Percentiles rank a stretch among this genome's conserved stretches.
Conservation (phyloP, 2,797 vertebrate species). For the Huso huso region DNA sequence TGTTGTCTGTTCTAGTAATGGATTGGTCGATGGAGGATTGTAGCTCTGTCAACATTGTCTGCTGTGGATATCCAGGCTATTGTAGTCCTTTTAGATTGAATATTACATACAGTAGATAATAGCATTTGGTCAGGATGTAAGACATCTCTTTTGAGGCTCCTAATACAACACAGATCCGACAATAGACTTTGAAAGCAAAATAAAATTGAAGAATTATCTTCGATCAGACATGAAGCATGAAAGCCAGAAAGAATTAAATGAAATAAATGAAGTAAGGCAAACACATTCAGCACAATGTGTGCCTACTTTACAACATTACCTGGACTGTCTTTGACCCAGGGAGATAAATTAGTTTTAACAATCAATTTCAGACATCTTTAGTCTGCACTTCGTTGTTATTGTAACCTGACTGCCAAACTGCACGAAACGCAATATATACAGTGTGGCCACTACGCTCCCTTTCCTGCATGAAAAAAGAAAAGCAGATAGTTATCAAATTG, state of each 20-base stretch:
- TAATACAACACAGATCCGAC: not conserved
- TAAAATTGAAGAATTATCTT: too few species aligned
- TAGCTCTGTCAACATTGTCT: slow-evolving; percentile 16
- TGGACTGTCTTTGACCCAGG: slow-evolving; percentile 17
- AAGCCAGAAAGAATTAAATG: slow-evolving; percentile 21
- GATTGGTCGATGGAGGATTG: not conserved
- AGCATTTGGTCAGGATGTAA: not conserved
- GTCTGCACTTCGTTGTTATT: not conserved
- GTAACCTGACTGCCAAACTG: not conserved
- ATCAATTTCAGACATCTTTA: slow-evolving; percentile 31
- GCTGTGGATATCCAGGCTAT: slow-evolving; percentile 28
- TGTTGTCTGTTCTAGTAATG: not conserved
- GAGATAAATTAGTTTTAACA: slow-evolving; percentile 34
- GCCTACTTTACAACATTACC: slow-evolving; percentile 31
- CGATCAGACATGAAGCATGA: not conserved
- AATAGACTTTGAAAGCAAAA: too few species aligned
- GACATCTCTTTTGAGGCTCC: slow-evolving; percentile 29
- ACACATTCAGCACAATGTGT: slow-evolving; percentile 30
- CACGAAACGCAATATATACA: not conserved
- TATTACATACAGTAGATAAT: not conserved
- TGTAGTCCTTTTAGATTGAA: slow-evolving; percentile 24
- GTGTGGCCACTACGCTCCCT: not conserved
- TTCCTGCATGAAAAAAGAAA: not conserved
- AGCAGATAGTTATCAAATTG: not conserved
- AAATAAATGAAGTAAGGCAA: slow-evolving; percentile 33